Evolutionary conservation across 2,888 invertebrate species (phyloP).

Genomic region (Physocephala rufipes): DNA sequence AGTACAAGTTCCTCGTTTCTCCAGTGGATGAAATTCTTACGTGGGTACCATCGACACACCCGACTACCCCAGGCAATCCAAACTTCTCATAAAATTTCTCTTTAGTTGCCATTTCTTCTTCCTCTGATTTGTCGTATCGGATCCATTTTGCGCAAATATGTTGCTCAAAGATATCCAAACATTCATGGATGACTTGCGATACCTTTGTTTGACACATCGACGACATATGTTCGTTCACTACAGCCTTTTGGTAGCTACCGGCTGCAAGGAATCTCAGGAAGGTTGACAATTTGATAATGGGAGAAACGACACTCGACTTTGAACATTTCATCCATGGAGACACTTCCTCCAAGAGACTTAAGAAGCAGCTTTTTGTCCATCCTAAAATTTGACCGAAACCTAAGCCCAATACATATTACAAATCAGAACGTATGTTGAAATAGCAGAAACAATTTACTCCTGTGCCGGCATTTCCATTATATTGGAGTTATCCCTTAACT

Average conservation of each 20-base stretch:
- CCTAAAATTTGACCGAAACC: background rate
- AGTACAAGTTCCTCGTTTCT: background rate
- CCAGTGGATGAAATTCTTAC: background rate
- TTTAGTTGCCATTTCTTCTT: background rate
- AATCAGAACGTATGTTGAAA: background rate
- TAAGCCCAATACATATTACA: background rate
- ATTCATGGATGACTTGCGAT: background rate
- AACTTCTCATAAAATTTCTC: background rate
- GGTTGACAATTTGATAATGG: background rate
- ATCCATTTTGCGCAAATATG: background rate
- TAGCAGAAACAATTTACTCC: background rate
- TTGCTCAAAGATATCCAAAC: background rate
- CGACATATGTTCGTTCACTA: background rate
- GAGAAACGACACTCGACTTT: background rate
- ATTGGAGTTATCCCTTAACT: background rate
- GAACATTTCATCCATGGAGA: background rate
- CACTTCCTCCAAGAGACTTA: background rate
- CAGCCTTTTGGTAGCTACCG: slow-evolving; percentile 5
- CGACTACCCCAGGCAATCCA: background rate
- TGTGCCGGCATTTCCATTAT: background rate
- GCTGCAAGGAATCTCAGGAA: background rate
- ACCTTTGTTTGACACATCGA: background rate
- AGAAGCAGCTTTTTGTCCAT: background rate
- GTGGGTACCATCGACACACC: slow-evolving; percentile 1
- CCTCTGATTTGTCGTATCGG: background rate